phyloP scores from a whole-genome alignment of 1,140 invertebrate species.

The Gonatopus flavifemur region DNA sequence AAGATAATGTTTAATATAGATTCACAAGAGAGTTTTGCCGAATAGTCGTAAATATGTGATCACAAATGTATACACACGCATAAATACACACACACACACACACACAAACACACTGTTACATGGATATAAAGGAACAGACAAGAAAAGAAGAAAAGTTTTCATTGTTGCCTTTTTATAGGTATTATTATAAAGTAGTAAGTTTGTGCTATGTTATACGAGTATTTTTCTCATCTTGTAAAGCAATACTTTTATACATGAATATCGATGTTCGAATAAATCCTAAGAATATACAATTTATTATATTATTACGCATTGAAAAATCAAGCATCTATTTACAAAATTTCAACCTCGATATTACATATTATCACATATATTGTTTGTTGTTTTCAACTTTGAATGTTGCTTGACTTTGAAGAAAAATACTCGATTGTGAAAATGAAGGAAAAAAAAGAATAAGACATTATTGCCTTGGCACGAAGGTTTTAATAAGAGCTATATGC shows the following conservation, averaged over 20 bases:
- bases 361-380: conserved; percentile 5
- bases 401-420: conserved; percentile 4
- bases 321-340: no score
- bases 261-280: no score
- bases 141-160: no score
- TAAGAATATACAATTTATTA: conserved; percentile 21
- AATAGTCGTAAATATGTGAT: not conserved
- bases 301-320: conserved; percentile 16
- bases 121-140: conserved; percentile 4
- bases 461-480: not conserved
- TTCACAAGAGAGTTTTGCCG: not conserved
- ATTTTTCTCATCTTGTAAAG: conserved; percentile 13
- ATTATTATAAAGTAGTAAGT: conserved; percentile 23
- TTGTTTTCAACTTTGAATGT: conserved; percentile 14
- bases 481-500: not conserved
- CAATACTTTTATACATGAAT: conserved; percentile 14
- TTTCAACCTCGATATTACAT: no score
- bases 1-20: conserved; percentile 9
- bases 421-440: not conserved
- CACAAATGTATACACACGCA: conserved; percentile 21
- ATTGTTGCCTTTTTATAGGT: conserved; percentile 14
- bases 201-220: conserved; percentile 12
- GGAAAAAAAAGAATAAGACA: not conserved
- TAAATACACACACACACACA: conserved; percentile 13
- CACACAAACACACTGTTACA: conserved; percentile 4